Evolutionary conservation across 2,888 invertebrate species (phyloP).

Genomic region (Rhagonycha lutea): DNA sequence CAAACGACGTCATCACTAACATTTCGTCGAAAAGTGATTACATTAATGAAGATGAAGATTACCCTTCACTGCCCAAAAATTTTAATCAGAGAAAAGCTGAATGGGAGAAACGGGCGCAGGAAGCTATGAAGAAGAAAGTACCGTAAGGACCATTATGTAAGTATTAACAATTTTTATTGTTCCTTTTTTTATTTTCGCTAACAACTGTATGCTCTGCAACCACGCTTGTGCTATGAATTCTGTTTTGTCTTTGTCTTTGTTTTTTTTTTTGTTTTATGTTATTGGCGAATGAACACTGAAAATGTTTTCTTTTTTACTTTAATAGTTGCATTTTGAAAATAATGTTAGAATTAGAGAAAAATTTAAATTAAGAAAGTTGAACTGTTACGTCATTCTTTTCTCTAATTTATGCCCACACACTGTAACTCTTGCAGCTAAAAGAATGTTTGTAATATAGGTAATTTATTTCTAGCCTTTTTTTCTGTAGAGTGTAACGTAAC

Average conservation of each 20-base stretch:
- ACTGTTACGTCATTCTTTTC: not conserved
- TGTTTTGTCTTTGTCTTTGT: not conserved
- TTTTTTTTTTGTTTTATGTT: not conserved
- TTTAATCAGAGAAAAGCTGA: slow-evolving; percentile 76
- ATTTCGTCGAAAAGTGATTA: slow-evolving; percentile 41
- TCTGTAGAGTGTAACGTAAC: too few species aligned
- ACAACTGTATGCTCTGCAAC: not conserved
- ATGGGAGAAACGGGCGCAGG: slow-evolving; percentile 78
- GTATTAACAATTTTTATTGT: not conserved
- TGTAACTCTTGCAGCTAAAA: too few species aligned
- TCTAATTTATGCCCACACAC: not conserved
- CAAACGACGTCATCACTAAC: slow-evolving; percentile 36
- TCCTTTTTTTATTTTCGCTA: not conserved
- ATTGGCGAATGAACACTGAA: not conserved
- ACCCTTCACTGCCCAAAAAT: slow-evolving; percentile 66
- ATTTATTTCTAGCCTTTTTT: not conserved
- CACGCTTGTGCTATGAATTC: not conserved
- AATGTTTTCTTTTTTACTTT: not conserved
- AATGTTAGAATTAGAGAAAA: not conserved
- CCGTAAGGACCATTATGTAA: slow-evolving; percentile 37
- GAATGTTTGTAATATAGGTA: not conserved
- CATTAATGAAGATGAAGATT: slow-evolving; percentile 46
- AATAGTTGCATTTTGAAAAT: not conserved
- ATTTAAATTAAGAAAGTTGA: not conserved
- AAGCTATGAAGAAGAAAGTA: slow-evolving; percentile 64